Percentiles rank a stretch among this genome's conserved stretches.
phyloP scores from a whole-genome alignment of 1,140 invertebrate species.

The Heterodera schachtii region DNA sequence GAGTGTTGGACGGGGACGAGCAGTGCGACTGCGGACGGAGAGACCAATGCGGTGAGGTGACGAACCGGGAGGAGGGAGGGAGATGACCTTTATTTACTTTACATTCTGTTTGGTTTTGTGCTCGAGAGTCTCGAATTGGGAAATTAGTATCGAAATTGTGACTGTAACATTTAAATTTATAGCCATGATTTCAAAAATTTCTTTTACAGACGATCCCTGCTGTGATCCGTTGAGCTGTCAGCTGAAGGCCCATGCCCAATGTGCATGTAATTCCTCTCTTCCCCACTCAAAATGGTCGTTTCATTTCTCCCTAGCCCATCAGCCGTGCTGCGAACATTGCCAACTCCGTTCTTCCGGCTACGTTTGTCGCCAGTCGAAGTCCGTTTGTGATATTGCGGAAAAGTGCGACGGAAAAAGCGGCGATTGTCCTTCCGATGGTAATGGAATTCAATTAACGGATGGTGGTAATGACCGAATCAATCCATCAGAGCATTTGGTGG shows the following conservation, averaged over 20 bases:
- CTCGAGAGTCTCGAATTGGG: too few relatives aligned
- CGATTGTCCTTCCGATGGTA: slow-evolving; percentile 61
- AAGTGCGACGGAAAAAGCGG: slow-evolving; percentile 62
- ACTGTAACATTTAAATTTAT: too few relatives aligned
- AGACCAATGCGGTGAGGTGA: slow-evolving; percentile 51
- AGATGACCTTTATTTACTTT: too few relatives aligned
- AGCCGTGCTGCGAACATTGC: slow-evolving; percentile 63
- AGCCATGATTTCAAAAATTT: too few relatives aligned
- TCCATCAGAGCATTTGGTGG: slow-evolving; percentile 51
- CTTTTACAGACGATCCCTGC: slow-evolving; percentile 52
- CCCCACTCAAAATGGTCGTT: not conserved
- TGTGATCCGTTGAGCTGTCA: slow-evolving; percentile 65
- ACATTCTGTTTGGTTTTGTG: too few relatives aligned
- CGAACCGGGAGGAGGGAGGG: too few relatives aligned
- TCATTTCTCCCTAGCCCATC: slow-evolving; percentile 43
- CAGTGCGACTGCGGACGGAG: slow-evolving; percentile 64
- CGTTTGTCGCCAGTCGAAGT: slow-evolving; percentile 54
- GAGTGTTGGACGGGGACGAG: slow-evolving; percentile 59
- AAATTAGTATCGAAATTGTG: too few relatives aligned
- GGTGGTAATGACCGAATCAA: too few relatives aligned
- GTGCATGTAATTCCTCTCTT: slow-evolving; percentile 34
- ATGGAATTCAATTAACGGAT: too few relatives aligned
- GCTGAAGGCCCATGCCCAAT: slow-evolving; percentile 62
- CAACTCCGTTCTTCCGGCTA: slow-evolving; percentile 49
- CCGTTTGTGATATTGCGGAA: slow-evolving; percentile 60